Percentiles rank a stretch among this genome's conserved stretches.
phyloP scores from a whole-genome alignment of 1,140 invertebrate genomes.

The Elysia chlorotica region DNA sequence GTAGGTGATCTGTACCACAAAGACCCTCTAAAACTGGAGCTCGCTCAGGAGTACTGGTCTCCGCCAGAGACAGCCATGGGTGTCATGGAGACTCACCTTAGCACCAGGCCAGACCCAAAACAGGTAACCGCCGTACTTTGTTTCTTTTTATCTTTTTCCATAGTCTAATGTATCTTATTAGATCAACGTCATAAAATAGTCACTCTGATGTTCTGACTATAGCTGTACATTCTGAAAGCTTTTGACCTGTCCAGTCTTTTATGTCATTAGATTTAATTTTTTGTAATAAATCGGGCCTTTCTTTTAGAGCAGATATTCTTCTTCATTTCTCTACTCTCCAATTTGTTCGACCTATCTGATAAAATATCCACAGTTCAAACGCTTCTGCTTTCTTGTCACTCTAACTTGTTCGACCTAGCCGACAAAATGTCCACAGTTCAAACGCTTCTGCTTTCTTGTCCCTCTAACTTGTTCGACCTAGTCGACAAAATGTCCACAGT shows the following conservation, averaged over 20 bases:
- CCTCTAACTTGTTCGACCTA: not conserved
- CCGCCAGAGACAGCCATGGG: conserved; percentile 64
- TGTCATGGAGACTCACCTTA: conserved; percentile 21
- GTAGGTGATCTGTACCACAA: conserved; percentile 79
- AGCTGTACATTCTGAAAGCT: no score
- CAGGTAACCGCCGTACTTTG: not conserved
- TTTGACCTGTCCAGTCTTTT: no score
- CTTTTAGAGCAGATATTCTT: no score
- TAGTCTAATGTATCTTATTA: no score
- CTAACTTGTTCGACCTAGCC: not conserved
- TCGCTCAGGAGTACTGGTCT: conserved; percentile 84
- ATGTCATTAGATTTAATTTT: no score
- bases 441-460: no score
- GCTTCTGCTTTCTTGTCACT: not conserved
- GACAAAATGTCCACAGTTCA: not conserved
- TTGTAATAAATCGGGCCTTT: no score
- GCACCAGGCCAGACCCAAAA: conserved; percentile 15
- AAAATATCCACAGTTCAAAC: not conserved
- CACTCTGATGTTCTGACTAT: no score
- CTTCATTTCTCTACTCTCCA: no score
- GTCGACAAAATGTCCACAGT: no score
- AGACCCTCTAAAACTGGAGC: conserved; percentile 74
- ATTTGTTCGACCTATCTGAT: not conserved
- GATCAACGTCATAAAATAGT: no score
- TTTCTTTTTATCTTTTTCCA: not conserved